These are phyloP conservation scores for Luperina testacea DNA, from an alignment of 2,888 invertebrate species.

Conservation along the genomic window DNA sequence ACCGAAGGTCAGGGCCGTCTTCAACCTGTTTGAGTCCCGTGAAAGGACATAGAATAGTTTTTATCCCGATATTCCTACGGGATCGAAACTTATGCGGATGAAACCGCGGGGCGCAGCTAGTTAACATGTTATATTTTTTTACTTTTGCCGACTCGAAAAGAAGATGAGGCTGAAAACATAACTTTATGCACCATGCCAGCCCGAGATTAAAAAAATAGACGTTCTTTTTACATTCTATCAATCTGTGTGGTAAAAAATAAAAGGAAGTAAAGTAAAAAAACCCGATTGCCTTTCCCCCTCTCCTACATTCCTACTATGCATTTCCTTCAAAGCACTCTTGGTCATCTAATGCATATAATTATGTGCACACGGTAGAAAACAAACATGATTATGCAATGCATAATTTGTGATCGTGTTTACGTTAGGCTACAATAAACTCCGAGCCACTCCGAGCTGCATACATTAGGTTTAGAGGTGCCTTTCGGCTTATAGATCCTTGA, in stretches of 20 bases:
- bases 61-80: too few species aligned
- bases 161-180: too few species aligned
- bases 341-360: constrained; percentile 11
- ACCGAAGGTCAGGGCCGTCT: too few species aligned
- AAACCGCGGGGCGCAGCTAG: too few species aligned
- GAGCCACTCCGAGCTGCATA: constrained; percentile 17
- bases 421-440: constrained; percentile 8
- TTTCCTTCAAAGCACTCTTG: constrained; percentile 20
- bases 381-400: constrained; percentile 37
- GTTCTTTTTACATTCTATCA: not conserved
- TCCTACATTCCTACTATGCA: not conserved
- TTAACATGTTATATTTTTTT: too few species aligned
- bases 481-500: not conserved
- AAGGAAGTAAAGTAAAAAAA: constrained; percentile 5
- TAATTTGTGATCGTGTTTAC: constrained; percentile 41
- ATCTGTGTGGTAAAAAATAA: not conserved
- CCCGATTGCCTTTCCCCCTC: not conserved
- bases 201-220: not conserved
- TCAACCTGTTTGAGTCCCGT: too few species aligned
- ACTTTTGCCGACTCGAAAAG: too few species aligned
- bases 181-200: not conserved
- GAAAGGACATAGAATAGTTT: too few species aligned
- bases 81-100: too few species aligned
- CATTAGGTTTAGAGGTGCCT: constrained; percentile 5
- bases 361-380: constrained; percentile 11